Conservation (phyloP, 2,888 invertebrate genomes). For the Anaspis maculata region DNA sequence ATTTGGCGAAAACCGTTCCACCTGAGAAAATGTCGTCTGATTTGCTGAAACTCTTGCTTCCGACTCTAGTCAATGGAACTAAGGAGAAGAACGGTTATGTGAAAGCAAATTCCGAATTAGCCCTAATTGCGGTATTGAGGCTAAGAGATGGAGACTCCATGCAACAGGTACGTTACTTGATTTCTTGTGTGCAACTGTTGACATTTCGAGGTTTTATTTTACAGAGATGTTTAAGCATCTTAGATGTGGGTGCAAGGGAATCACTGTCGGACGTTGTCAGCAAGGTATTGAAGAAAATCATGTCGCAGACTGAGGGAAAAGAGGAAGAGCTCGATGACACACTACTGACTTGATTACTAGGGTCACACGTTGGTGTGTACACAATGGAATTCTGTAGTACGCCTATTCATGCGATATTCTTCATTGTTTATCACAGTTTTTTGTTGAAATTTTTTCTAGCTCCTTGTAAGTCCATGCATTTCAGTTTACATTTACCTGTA, state of each 20-base stretch:
- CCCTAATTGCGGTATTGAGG: conserved; percentile 76
- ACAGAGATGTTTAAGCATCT: conserved; percentile 62
- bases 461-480: too few species aligned
- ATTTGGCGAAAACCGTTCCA: conserved; percentile 59
- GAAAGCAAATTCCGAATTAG: conserved; percentile 87
- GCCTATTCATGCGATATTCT: too few species aligned
- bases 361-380: too few species aligned
- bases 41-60: conserved; percentile 68
- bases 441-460: too few species aligned
- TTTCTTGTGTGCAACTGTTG: not conserved
- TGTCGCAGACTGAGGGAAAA: conserved; percentile 69
- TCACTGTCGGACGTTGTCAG: conserved; percentile 82
- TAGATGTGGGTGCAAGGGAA: conserved; percentile 85
- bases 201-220: conserved; percentile 22
- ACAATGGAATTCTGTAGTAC: too few species aligned
- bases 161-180: conserved; percentile 51
- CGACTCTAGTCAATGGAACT: conserved; percentile 93
- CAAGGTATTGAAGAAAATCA: conserved; percentile 76
- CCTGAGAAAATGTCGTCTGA: conserved; percentile 56
- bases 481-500: too few species aligned
- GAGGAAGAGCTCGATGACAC: conserved; percentile 92
- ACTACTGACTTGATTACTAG: conserved; percentile 68
- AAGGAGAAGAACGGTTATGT: conserved; percentile 97
- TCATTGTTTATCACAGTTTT: too few species aligned
- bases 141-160: conserved; percentile 66